Evolutionary conservation across 2,888 invertebrate species (phyloP).

Genomic region (Cacoxenus indagator): DNA sequence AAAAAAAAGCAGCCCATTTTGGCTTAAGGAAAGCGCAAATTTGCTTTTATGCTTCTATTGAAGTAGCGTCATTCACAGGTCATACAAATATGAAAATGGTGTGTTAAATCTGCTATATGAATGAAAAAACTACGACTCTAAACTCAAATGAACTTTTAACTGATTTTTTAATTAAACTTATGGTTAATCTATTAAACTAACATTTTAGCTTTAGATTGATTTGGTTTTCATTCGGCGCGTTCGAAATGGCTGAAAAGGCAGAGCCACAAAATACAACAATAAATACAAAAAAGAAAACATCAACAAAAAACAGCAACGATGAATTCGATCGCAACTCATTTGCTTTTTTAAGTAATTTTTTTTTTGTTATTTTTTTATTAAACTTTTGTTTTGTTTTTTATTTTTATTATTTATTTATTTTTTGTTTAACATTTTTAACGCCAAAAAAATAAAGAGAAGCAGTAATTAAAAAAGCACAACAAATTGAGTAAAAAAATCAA

Average conservation of each 20-base stretch:
- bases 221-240: constrained; percentile 71
- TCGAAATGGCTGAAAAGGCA: too few species aligned
- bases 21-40: constrained; percentile 1
- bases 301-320: too few species aligned
- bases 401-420: too few species aligned
- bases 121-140: constrained; percentile 33
- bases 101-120: constrained; percentile 53
- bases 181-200: not conserved
- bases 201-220: constrained; percentile 59
- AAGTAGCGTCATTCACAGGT: too few species aligned
- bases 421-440: too few species aligned
- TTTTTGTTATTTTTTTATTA: not conserved
- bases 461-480: not conserved
- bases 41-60: not conserved
- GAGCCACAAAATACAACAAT: constrained; percentile 22
- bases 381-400: too few species aligned
- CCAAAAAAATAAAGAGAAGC: not conserved
- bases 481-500: not conserved
- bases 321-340: not conserved
- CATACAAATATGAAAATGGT: constrained; percentile 44
- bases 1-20: not conserved
- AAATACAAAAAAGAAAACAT: constrained; percentile 34
- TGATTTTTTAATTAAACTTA: constrained; percentile 17
- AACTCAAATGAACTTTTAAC: not conserved
- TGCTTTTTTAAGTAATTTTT: not conserved